phyloP scores from a whole-genome alignment of 2,797 vertebrate genomes.

The Micropoecilia bifurca region DNA sequence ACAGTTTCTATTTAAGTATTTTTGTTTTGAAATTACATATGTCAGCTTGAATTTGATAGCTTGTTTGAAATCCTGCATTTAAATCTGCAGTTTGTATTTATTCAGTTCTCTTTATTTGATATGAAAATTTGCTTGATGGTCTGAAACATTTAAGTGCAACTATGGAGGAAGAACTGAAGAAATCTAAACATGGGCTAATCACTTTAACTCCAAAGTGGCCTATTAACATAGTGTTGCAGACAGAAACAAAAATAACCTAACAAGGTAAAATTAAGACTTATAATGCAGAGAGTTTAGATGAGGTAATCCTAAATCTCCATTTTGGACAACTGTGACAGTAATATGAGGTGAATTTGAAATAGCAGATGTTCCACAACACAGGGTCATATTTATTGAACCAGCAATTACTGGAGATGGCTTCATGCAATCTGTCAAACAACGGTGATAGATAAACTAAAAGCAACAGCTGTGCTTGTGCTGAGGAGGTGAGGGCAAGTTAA shows the following conservation, averaged over 20 bases:
- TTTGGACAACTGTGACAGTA: constrained; percentile 62
- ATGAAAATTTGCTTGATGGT: not conserved
- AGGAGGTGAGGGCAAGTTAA: constrained; percentile 53
- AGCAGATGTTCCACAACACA: constrained; percentile 69
- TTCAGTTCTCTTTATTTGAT: not conserved
- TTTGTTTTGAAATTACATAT: not conserved
- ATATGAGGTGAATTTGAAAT: constrained; percentile 60
- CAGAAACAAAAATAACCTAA: not conserved
- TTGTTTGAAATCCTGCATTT: not conserved
- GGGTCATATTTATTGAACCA: constrained; percentile 61
- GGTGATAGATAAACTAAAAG: constrained; percentile 63
- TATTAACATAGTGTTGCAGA: not conserved
- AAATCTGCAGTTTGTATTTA: not conserved
- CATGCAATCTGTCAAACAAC: constrained; percentile 63
- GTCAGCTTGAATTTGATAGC: not conserved
- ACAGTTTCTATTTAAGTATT: not conserved
- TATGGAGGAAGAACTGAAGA: not conserved
- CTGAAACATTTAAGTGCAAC: not conserved
- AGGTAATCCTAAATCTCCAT: constrained; percentile 50
- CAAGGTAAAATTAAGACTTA: constrained; percentile 14
- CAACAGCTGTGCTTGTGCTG: constrained; percentile 53
- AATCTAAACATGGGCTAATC: not conserved
- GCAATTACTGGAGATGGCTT: constrained; percentile 58
- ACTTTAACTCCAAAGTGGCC: not conserved
- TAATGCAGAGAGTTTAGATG: constrained; percentile 15